Conservation (phyloP, 2,797 vertebrate species). For the Cuculus canorus region DNA sequence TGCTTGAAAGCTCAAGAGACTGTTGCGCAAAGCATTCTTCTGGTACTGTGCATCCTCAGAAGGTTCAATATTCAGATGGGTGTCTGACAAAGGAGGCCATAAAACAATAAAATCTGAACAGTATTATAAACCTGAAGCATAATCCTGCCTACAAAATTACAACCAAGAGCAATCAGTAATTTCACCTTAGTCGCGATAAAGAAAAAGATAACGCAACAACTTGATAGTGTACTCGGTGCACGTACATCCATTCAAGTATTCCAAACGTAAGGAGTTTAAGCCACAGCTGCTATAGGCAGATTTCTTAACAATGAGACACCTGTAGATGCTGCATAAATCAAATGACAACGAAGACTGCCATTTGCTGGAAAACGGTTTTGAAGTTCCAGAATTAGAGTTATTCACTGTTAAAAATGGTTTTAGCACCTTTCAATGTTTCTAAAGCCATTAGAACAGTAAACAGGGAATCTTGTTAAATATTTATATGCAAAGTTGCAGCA, state of each 20-base stretch:
- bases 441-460: constrained; percentile 14
- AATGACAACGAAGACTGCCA: background rate
- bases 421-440: rapidly evolving
- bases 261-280: background rate
- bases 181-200: background rate
- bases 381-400: background rate
- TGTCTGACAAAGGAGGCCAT: background rate
- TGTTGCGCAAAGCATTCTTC: background rate
- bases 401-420: background rate
- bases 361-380: background rate
- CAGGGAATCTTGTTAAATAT: background rate
- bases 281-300: background rate
- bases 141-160: background rate
- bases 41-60: background rate
- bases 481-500: background rate
- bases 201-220: background rate
- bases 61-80: background rate
- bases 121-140: background rate
- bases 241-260: background rate
- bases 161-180: background rate
- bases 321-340: background rate
- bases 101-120: background rate
- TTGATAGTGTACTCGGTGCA: background rate
- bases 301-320: background rate
- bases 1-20: background rate